A percentile compares a stretch with the other conserved stretches of the same genome.
phyloP scores from a whole-genome alignment of 2,113 vertebrate species.

The Nothoprocta pentlandii region DNA sequence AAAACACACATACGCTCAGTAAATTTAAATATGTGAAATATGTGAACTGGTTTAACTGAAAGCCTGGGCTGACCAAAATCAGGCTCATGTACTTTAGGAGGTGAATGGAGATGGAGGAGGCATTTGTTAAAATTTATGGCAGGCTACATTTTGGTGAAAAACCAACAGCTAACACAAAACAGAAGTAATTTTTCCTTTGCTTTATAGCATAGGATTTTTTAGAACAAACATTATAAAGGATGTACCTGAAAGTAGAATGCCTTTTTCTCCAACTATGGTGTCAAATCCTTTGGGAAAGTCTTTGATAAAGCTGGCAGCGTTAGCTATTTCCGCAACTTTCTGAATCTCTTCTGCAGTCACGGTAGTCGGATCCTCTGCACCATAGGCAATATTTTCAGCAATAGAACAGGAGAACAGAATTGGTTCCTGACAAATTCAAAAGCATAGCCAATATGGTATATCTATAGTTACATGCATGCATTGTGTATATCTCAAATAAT shows the following conservation, averaged over 20 bases:
- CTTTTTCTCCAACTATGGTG: conserved; percentile 96
- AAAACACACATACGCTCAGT: not conserved
- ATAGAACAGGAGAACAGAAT: conserved; percentile 95
- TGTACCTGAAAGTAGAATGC: conserved; percentile 92
- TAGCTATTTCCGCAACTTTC: conserved; percentile 88
- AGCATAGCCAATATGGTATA: not conserved
- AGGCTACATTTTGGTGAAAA: not conserved
- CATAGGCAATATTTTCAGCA: conserved; percentile 97
- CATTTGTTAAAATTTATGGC: not conserved
- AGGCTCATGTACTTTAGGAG: not conserved
- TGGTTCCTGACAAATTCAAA: conserved; percentile 85
- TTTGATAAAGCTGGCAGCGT: conserved; percentile 88
- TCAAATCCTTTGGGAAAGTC: conserved; percentile 90
- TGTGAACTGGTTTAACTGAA: not conserved
- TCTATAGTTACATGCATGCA: not conserved
- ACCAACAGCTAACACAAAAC: not conserved
- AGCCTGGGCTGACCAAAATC: not conserved
- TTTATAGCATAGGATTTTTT: not conserved
- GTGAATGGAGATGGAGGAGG: not conserved
- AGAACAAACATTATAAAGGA: not conserved
- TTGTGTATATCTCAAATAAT: not conserved
- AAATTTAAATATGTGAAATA: not conserved
- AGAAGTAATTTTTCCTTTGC: not conserved
- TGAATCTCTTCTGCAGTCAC: conserved; percentile 87
- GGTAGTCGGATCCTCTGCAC: conserved; percentile 81